Evolutionary conservation across 2,797 vertebrate genomes (phyloP), one percentile per base, ranked within the genome.

Genomic region (Coccyzus lansbergi): DNA sequence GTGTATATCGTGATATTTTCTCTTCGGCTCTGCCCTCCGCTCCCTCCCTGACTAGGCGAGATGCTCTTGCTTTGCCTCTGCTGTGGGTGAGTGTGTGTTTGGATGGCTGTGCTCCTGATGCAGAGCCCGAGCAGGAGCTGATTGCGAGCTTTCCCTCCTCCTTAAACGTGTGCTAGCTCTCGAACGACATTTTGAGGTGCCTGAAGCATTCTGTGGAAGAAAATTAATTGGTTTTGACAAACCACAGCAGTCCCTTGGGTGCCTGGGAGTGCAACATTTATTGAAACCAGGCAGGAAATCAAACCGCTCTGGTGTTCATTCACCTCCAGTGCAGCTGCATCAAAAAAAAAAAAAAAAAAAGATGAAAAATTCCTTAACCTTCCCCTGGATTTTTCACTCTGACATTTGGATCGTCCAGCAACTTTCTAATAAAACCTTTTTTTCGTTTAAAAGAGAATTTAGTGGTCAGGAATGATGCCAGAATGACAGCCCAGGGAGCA

Each of bases 171-270:
- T 86, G 94, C 85, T 88, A 78, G 90, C 92, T 95, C 87, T 94
- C 5, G 0, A 92, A 84, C 52, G 18, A 83, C 92, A 83, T 95
- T 96, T 88, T 88, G 82, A 95, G 96, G 94, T 93, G 97, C 97
- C 96, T 94, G 93, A 88, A 98, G 97, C 96, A 52, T 92, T 97
- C 86, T 76, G 83, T 97, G 93, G 89, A 97, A 96, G 96, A 96
- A 97, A 97, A 97, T 97, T 97, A 97, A 98, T 98, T 97, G 97
- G 90, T 97, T 98, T 97, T 97, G 97, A 98, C 97, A 98, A 97
- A 98, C 95, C 96, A 91, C 95, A 93, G 96, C 91, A 56, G n/a
- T 97, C 96, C 96, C 94, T 93, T 96, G 90, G 97, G 96, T 97
- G 92, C 83, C 69, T 89, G 84, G 59, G 80, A 93, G 82, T 95